Base-by-base conservation (phyloP, 2,113 vertebrate genomes). In the Upupa epops region DNA sequence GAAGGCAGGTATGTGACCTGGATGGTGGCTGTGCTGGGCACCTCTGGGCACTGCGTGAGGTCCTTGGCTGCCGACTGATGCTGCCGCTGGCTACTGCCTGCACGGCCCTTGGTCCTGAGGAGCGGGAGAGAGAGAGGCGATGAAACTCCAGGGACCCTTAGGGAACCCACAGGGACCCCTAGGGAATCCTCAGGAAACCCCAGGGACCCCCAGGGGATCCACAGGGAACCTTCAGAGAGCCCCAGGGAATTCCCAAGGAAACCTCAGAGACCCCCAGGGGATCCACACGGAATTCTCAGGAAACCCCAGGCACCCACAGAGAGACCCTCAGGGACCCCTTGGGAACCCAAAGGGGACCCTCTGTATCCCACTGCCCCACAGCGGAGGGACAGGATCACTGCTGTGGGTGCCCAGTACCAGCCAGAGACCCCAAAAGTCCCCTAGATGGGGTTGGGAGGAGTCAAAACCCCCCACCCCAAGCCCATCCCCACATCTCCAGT, bases 61-160 rank as follows among this genome's bases (percentile, higher is more conserved):
- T 99, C 99, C 97, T 98, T 99, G 31, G 99, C 99, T 22, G 99
- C 98, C 2, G 98, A 98, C 82, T 99, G 99, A 93, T 99, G 98
- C 87, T 98, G 98, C 78, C 97, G 96, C 92, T 96, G 98, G 74
- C 97, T 97, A 92, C 97, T 97, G 31, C 96, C 83, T 2, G 86
- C 97, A 29, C 97, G 96, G 9, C 95, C 95, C 95, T 97, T 97
- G 77, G 98, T 94, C 37, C 98, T 98, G 85, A 3, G 12, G 56
- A 77, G 25, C 46, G 69, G 31, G 87, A 56, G 71, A n/a, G n/a
- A n/a, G n/a, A n/a, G 52, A 71, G 54, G 31, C 12, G 36, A 15
- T 1, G 1, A 68, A 12, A 46, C 19, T 19, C 6, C 17, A 17
- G 46, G 40, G 40, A 42, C 40, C 40, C 40, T 6, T 7, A 17